Percentiles rank a stretch among this genome's conserved stretches.
Conservation (phyloP, 2,113 vertebrate genomes). For the Thunnus maccoyii region DNA sequence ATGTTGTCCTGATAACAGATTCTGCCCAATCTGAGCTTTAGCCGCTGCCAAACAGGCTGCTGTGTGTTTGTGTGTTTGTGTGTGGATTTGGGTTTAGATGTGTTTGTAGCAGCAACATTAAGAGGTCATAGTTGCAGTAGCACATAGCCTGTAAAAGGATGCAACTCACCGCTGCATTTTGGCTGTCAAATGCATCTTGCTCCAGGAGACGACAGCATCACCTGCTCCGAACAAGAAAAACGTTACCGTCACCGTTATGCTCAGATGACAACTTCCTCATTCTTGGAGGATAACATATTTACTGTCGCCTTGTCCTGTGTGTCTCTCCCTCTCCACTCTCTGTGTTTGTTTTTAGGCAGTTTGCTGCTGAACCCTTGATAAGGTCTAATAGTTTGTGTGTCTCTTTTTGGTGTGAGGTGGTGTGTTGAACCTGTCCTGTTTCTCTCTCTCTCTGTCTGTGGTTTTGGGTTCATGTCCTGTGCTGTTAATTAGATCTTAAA, state of each 20-base stretch:
- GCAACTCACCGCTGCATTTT: slow-evolving; percentile 2
- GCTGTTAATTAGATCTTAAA: neutral
- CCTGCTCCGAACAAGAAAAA: neutral
- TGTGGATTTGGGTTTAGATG: slow-evolving; percentile 8
- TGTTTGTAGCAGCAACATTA: neutral
- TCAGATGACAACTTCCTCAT: neutral
- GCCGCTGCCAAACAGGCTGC: slow-evolving; percentile 13
- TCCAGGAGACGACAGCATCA: neutral
- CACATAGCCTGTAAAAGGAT: neutral
- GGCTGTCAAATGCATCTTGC: slow-evolving; percentile 9
- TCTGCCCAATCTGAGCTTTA: slow-evolving; percentile 16
- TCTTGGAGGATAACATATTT: neutral
- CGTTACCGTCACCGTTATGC: neutral
- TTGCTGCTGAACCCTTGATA: neutral
- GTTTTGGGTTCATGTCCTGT: slow-evolving; percentile 17
- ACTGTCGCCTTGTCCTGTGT: neutral
- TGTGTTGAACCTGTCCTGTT: slow-evolving; percentile 20
- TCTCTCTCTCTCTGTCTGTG: neutral
- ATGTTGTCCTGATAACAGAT: slow-evolving; percentile 33
- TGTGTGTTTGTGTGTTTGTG: neutral
- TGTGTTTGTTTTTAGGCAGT: slow-evolving; percentile 4
- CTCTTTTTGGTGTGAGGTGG: slow-evolving; percentile 38
- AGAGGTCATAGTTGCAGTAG: slow-evolving; percentile 8
- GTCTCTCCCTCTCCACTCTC: neutral
- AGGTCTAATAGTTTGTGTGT: neutral